These are phyloP conservation scores for Limnephilus rhombicus DNA, from an alignment of 2,888 invertebrate genomes.

Conservation along the genomic window DNA sequence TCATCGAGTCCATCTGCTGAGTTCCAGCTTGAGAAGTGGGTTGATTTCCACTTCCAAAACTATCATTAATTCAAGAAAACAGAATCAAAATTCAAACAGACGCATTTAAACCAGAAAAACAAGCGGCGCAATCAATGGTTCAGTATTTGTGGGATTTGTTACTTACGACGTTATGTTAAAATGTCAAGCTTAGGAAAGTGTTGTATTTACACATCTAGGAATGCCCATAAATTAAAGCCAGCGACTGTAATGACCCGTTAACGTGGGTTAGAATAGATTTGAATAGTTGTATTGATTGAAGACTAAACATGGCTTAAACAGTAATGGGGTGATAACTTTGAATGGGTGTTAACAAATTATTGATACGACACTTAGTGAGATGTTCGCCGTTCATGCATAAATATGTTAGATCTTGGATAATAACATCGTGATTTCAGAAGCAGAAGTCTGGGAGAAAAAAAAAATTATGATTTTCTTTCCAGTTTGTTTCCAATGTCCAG, in stretches of 20 bases:
- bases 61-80: too few relatives aligned
- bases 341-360: neutral
- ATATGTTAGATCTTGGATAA: neutral
- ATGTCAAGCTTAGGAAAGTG: slow-evolving; percentile 7
- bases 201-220: slow-evolving; percentile 8
- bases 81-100: too few relatives aligned
- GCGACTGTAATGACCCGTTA: slow-evolving; percentile 10
- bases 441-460: neutral
- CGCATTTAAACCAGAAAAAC: too few relatives aligned
- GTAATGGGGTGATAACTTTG: neutral
- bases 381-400: neutral
- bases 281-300: slow-evolving; percentile 8
- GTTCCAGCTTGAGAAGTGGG: too few relatives aligned
- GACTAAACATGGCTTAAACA: neutral
- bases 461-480: too few relatives aligned
- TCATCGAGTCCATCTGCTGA: too few relatives aligned
- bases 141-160: neutral
- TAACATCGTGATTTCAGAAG: neutral
- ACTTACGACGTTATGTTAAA: neutral
- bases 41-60: too few relatives aligned
- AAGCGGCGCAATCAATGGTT: neutral
- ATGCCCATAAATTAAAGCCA: slow-evolving; percentile 4
- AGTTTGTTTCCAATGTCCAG: too few relatives aligned
- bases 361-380: neutral
- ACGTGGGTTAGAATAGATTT: neutral